These are phyloP conservation scores for Tenthredo distinguenda DNA, from an alignment of 2,888 invertebrate species.

Conservation along the genomic window DNA sequence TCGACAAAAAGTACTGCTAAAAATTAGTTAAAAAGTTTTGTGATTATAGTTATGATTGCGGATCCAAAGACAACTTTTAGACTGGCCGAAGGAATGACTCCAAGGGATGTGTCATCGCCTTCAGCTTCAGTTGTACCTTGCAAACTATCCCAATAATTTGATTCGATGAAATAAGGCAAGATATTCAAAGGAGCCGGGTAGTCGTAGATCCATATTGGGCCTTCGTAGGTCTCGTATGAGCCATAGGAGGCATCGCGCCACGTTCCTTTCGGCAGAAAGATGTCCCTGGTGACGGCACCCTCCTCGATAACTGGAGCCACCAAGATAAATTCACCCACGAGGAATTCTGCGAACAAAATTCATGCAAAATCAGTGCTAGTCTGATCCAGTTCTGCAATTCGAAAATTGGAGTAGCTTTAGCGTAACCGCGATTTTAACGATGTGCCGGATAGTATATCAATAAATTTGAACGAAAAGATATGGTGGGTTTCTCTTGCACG, in stretches of 20 bases:
- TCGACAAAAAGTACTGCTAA: background rate
- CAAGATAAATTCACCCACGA: slow-evolving; percentile 86
- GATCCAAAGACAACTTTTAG: background rate
- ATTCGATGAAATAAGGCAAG: slow-evolving; percentile 83
- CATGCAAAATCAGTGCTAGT: background rate
- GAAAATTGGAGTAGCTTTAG: background rate
- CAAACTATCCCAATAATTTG: slow-evolving; percentile 32
- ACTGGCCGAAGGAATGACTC: background rate
- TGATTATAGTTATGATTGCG: background rate
- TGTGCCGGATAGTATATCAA: background rate
- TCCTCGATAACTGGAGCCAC: slow-evolving; percentile 86
- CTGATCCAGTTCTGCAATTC: background rate
- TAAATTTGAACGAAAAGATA: background rate
- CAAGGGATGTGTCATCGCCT: background rate
- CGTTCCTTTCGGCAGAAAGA: slow-evolving; percentile 86
- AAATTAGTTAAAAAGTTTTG: background rate
- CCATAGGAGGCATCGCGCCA: slow-evolving; percentile 83
- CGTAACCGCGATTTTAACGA: background rate
- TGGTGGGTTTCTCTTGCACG: background rate
- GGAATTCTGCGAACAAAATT: slow-evolving; percentile 81
- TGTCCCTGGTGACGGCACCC: slow-evolving; percentile 81
- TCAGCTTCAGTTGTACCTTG: background rate
- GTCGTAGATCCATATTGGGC: slow-evolving; percentile 82
- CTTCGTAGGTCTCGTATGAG: slow-evolving; percentile 76
- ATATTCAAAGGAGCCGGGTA: slow-evolving; percentile 84